Conservation (phyloP, 2,113 vertebrate species). For the Pygathrix nemaeus region DNA sequence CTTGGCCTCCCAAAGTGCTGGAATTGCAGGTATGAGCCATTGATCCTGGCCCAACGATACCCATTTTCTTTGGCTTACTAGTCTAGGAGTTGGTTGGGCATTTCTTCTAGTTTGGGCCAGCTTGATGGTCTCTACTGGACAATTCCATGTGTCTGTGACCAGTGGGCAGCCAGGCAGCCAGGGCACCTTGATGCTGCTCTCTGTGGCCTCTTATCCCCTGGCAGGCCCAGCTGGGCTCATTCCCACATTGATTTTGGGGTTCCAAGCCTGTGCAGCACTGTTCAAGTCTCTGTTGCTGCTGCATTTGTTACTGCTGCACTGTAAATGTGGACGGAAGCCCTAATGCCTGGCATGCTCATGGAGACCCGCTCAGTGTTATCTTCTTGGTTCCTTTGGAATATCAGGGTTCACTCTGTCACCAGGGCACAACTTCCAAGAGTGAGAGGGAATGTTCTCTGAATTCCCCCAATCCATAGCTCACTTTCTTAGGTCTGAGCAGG, state of each 20-base stretch:
- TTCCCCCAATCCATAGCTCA: not conserved
- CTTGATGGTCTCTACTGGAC: not conserved
- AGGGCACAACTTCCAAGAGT: not conserved
- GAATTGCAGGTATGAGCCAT: too few species aligned
- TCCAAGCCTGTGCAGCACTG: not conserved
- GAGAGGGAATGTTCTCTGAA: too few species aligned
- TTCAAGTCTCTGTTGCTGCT: not conserved
- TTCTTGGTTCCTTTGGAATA: not conserved
- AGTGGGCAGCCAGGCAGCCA: not conserved
- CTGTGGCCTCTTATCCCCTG: too few species aligned
- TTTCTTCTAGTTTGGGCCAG: not conserved
- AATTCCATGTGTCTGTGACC: not conserved
- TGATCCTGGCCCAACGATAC: not conserved
- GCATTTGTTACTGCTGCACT: rapidly evolving
- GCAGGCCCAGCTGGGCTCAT: not conserved
- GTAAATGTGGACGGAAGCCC: not conserved
- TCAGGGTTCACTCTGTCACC: not conserved
- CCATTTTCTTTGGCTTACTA: not conserved
- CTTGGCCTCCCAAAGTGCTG: too few species aligned
- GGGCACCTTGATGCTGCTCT: not conserved
- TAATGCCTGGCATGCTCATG: not conserved
- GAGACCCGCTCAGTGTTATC: not conserved
- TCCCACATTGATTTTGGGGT: not conserved
- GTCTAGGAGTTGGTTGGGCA: not conserved
- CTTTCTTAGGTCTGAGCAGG: not conserved